Base-by-base conservation (phyloP, 2,888 invertebrate genomes). In the Diarsia brunnea region DNA sequence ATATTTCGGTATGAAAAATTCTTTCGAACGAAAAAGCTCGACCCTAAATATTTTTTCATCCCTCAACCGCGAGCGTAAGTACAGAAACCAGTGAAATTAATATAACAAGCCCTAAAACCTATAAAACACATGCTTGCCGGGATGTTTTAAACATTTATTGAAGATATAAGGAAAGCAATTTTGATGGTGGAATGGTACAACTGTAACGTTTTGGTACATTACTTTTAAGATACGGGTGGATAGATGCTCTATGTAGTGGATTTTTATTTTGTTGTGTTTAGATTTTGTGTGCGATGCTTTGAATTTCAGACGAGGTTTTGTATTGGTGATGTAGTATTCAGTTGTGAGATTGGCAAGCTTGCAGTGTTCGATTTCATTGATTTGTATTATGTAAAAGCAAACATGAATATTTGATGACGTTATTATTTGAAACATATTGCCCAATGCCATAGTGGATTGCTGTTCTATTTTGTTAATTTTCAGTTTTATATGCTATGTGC, bases 41-140 rank as follows among this genome's bases (percentile, higher is more conserved):
- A 72, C 69, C 76, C 75, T 75, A 53, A 84, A 81, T 78, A 84
- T 78, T 82, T 85, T 82, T 82, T 84, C 51, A 82, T 79, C 78
- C 77, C 87, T 83, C 81, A 81, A 60, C 78, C 81, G 72, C 73
- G 78, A 24, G 78, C 70, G 83, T 89, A 84, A 88, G 88, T 90
- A 87, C 66, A 85, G 85, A 92, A 92, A 92, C 90, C 92, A 89
- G 91, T 92, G 91, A 93, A 93, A 94, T 94, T 94, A 95, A 95
- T 95, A 95, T 92, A 95, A 95, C 95, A 95, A 94, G 93, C 94
- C 91, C 93, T 95, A 93, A 94, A 94, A 93, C 88, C 92, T 91
- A 96, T 96, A 95, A 95, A 95, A 95, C 95, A 96, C 96, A 96
- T 96, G 96, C 95, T 96, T 94, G 94, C 94, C 88, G 89, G 91